phyloP scores from a whole-genome alignment of 2,797 vertebrate genomes.

The Thunnus albacares region DNA sequence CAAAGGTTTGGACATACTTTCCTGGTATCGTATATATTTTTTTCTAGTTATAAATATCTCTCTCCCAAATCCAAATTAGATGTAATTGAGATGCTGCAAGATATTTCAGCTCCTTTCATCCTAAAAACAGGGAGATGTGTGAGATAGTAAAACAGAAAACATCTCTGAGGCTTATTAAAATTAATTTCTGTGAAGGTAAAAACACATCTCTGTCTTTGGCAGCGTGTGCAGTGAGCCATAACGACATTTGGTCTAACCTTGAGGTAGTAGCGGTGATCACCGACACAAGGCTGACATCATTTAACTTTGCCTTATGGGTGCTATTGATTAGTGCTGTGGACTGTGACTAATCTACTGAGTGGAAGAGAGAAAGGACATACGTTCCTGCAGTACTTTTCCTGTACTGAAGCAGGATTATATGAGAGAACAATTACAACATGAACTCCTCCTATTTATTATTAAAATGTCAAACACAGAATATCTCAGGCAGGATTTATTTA shows the following conservation, averaged over 20 bases:
- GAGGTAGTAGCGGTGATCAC: conserved; percentile 38
- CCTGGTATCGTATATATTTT: background rate
- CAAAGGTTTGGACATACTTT: no score
- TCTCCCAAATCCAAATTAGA: background rate
- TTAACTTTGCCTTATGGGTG: conserved; percentile 41
- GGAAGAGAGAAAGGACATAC: conserved; percentile 18
- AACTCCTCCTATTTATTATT: background rate
- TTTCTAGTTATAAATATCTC: background rate
- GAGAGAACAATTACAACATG: conserved; percentile 6
- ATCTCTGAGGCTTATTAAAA: conserved; percentile 2
- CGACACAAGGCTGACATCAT: conserved; percentile 26
- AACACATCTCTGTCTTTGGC: conserved; percentile 36
- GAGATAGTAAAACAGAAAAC: background rate
- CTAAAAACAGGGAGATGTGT: background rate
- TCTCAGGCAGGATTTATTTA: background rate
- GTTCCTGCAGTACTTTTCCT: conserved; percentile 10
- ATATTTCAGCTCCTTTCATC: background rate
- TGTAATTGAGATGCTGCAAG: background rate
- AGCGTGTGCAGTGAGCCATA: conserved; percentile 24
- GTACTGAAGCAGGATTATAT: conserved; percentile 3
- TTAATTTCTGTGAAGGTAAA: conserved; percentile 9
- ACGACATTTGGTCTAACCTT: conserved; percentile 41
- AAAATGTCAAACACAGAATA: background rate
- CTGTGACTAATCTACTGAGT: conserved; percentile 53
- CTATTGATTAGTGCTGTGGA: conserved; percentile 60